A percentile compares a stretch with the other conserved stretches of the same genome.
Conservation (phyloP, 2,113 vertebrate genomes). For the Siphamia tubifer region DNA sequence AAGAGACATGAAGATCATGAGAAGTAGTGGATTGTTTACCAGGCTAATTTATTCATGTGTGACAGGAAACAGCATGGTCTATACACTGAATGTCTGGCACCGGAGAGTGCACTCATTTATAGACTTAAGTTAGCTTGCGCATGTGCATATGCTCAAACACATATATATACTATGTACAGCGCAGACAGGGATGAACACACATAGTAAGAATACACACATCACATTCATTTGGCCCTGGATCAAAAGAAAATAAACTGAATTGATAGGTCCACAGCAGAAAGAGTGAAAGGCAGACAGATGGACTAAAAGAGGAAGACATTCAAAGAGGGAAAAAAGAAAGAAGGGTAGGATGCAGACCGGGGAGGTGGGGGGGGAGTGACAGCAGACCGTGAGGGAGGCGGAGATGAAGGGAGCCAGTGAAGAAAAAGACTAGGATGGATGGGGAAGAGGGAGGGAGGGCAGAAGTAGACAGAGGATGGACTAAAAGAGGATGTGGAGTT, state of each 20-base stretch:
- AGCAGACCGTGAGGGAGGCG: slow-evolving; percentile 40
- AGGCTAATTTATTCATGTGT: slow-evolving; percentile 38
- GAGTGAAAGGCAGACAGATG: slow-evolving; percentile 1
- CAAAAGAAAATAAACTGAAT: slow-evolving; percentile 17
- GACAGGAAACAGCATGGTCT: slow-evolving; percentile 35
- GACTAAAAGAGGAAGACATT: neutral
- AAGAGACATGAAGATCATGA: neutral
- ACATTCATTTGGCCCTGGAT: slow-evolving; percentile 27
- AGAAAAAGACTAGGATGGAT: slow-evolving; percentile 18
- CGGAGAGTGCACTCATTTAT: slow-evolving; percentile 37
- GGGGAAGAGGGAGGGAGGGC: slow-evolving; percentile 18
- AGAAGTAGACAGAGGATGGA: slow-evolving; percentile 16
- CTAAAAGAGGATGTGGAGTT: slow-evolving; percentile 22
- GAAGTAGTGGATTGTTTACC: slow-evolving; percentile 5
- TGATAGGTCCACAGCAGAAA: neutral
- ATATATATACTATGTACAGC: neutral
- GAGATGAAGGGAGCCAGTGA: slow-evolving; percentile 19
- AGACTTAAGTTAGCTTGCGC: neutral
- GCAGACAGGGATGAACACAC: neutral
- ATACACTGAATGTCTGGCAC: slow-evolving; percentile 52
- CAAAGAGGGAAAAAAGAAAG: neutral
- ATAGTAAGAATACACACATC: slow-evolving; percentile 10
- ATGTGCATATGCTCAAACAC: neutral
- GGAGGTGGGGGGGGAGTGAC: neutral
- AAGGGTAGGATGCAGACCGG: neutral